A percentile compares a stretch with the other conserved stretches of the same genome.
phyloP scores from a whole-genome alignment of 2,113 vertebrate species.

The Fulica atra region DNA sequence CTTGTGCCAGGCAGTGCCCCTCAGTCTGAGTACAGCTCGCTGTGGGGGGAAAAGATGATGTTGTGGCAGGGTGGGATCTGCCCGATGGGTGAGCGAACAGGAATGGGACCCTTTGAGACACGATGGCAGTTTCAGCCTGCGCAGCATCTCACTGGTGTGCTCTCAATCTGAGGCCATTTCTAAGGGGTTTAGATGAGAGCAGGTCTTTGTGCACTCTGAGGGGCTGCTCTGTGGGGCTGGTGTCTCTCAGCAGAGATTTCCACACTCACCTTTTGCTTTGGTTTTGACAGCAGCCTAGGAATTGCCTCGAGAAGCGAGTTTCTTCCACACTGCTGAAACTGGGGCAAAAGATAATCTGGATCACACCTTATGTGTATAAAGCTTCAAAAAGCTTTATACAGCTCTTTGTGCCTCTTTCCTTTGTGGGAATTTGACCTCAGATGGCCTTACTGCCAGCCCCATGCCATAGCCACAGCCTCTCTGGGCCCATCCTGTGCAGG shows the following conservation, averaged over 20 bases:
- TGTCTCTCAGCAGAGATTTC: not conserved
- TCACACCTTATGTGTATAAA: not conserved
- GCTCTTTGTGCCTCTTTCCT: not conserved
- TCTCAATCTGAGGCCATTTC: not conserved
- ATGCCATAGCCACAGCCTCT: accelerated
- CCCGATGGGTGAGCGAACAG: not conserved
- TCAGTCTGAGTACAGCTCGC: not conserved
- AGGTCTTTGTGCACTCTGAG: accelerated
- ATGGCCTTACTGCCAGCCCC: not conserved
- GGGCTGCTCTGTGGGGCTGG: not conserved
- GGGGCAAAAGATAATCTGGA: not conserved
- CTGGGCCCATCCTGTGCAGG: not conserved
- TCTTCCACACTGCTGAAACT: not conserved
- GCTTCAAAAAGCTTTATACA: not conserved
- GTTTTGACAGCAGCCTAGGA: not conserved
- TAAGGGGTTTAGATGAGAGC: not conserved
- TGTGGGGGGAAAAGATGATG: accelerated
- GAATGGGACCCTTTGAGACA: not conserved
- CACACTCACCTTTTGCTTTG: not conserved
- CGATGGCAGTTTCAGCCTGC: not conserved
- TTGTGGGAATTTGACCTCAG: not conserved
- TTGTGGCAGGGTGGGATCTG: not conserved
- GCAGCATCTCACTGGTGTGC: not conserved
- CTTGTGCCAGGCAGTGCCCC: not conserved
- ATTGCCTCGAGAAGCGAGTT: not conserved